Evolutionary conservation across 2,797 vertebrate genomes (phyloP).

Genomic region (Alosa sapidissima): DNA sequence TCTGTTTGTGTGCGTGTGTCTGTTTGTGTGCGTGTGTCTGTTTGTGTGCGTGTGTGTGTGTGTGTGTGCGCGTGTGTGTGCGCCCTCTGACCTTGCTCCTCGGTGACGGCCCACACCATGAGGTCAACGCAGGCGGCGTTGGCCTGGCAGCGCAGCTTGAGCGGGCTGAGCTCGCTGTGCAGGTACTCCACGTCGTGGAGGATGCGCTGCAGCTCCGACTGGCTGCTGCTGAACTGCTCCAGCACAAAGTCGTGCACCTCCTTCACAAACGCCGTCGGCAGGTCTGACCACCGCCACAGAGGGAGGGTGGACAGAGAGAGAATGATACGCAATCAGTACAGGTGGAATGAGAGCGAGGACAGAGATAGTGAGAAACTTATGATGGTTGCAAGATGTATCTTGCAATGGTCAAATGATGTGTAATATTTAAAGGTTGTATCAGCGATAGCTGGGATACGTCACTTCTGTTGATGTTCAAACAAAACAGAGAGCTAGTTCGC

Average conservation of each 20-base stretch:
- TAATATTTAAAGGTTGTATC: too few relatives aligned
- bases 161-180: conserved; percentile 88
- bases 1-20: too few relatives aligned
- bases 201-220: conserved; percentile 93
- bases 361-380: too few relatives aligned
- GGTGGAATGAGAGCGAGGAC: too few relatives aligned
- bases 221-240: conserved; percentile 96
- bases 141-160: conserved; percentile 95
- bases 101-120: conserved; percentile 98
- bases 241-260: conserved; percentile 97
- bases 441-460: too few relatives aligned
- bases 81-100: conserved; percentile 86
- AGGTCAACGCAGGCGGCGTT: conserved; percentile 97
- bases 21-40: too few relatives aligned
- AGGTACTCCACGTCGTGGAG: conserved; percentile 91
- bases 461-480: too few relatives aligned
- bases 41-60: too few relatives aligned
- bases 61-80: too few relatives aligned
- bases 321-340: background rate
- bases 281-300: conserved; percentile 70
- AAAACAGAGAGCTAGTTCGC: too few relatives aligned
- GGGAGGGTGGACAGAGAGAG: background rate
- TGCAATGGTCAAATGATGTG: too few relatives aligned
- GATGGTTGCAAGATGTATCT: too few relatives aligned
- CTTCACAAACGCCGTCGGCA: conserved; percentile 91